A percentile compares a stretch with the other conserved stretches of the same genome.
Evolutionary conservation across 2,113 vertebrate species (phyloP).

Genomic region (Alectura lathami): DNA sequence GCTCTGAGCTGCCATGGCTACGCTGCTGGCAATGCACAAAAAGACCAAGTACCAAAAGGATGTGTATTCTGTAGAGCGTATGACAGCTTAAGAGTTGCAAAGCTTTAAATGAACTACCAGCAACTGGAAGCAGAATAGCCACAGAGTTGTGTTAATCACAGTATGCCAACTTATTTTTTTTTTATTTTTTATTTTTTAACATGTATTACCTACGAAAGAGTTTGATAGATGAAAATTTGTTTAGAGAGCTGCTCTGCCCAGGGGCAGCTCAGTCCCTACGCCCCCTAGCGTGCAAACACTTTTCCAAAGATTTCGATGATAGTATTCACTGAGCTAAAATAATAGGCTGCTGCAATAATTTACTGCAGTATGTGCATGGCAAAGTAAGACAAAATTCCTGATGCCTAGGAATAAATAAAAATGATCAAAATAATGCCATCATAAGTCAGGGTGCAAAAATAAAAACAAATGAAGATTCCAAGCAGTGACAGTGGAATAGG

Average conservation of each 20-base stretch:
- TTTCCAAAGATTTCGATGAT: neutral
- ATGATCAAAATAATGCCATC: neutral
- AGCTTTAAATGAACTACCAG: neutral
- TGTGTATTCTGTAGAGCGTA: neutral
- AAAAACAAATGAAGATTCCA: neutral
- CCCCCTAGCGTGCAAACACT: fast-evolving
- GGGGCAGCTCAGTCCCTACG: neutral
- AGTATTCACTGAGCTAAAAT: neutral
- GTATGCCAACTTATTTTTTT: neutral
- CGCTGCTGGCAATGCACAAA: neutral
- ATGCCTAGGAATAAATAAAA: neutral
- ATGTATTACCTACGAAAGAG: neutral
- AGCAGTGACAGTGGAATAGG: neutral
- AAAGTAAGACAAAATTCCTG: neutral
- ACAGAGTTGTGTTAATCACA: too few species aligned
- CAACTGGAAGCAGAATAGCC: neutral
- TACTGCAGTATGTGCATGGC: fast-evolving
- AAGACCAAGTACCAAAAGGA: neutral
- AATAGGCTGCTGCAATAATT: neutral
- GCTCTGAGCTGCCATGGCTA: neutral
- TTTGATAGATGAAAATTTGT: neutral
- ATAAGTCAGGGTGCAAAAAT: neutral
- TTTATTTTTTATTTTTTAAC: neutral
- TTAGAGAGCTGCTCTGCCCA: neutral
- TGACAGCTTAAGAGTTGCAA: neutral